A percentile compares a stretch with the other conserved stretches of the same genome.
These are phyloP conservation scores for Venturia canescens DNA, from an alignment of 1,140 invertebrate genomes.

Conservation along the genomic window DNA sequence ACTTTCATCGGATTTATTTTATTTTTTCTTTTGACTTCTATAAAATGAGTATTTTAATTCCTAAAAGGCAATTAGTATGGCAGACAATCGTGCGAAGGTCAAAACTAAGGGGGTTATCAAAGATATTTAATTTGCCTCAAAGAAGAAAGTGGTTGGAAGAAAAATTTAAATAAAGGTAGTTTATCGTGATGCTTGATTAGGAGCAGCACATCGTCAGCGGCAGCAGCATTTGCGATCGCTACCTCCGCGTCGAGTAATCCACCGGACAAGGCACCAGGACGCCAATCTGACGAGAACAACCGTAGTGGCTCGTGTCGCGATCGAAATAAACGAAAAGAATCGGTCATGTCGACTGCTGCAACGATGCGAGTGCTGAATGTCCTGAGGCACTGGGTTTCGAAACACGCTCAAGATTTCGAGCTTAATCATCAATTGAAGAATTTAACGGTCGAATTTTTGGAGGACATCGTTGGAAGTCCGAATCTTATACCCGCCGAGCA, in stretches of 20 bases:
- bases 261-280: constrained; percentile 76
- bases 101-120: too few relatives aligned
- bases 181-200: constrained; percentile 73
- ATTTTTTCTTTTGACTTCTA: too few relatives aligned
- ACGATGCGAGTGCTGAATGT: constrained; percentile 96
- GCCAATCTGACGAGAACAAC: constrained; percentile 66
- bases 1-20: too few relatives aligned
- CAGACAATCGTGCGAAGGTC: too few relatives aligned
- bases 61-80: too few relatives aligned
- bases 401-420: constrained; percentile 90
- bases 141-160: too few relatives aligned
- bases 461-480: constrained; percentile 91
- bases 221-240: constrained; percentile 94
- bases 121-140: too few relatives aligned
- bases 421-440: constrained; percentile 85
- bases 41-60: too few relatives aligned
- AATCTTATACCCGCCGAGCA: constrained; percentile 93
- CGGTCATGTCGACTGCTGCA: constrained; percentile 93
- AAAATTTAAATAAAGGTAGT: too few relatives aligned
- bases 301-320: constrained; percentile 70
- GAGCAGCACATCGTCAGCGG: constrained; percentile 93
- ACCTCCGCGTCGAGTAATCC: constrained; percentile 93
- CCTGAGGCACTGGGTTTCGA: constrained; percentile 84
- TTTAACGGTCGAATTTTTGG: constrained; percentile 90
- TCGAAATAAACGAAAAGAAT: constrained; percentile 83